Percentiles rank a stretch among this genome's conserved stretches.
Conservation (phyloP, 1,140 invertebrate genomes). For the Cydia pomonella region DNA sequence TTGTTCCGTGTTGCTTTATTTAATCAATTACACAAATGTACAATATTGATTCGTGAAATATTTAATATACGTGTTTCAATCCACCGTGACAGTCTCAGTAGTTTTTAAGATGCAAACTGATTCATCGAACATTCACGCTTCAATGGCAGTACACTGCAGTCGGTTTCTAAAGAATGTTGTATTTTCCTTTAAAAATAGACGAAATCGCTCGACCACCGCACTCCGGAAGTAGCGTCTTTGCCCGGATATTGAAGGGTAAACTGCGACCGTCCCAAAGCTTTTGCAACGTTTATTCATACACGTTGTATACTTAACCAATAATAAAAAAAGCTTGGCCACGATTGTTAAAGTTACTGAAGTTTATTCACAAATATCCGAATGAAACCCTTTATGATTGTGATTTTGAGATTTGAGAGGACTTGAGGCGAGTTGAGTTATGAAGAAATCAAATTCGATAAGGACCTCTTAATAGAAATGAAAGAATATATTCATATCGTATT, state of each 20-base stretch:
- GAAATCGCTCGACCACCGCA: slow-evolving; percentile 40
- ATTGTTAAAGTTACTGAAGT: slow-evolving; percentile 14
- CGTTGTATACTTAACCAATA: slow-evolving; percentile 15
- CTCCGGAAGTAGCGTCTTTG: slow-evolving; percentile 44
- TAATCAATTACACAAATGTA: too few species aligned
- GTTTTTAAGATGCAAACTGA: slow-evolving; percentile 9
- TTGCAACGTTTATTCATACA: slow-evolving; percentile 27
- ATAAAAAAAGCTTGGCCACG: neutral
- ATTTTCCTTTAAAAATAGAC: slow-evolving; percentile 46
- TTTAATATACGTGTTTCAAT: too few species aligned
- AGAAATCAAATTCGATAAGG: neutral
- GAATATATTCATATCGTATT: neutral
- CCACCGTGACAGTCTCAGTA: neutral
- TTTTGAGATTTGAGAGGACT: neutral
- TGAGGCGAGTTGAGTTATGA: slow-evolving; percentile 4
- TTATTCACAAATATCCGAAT: slow-evolving; percentile 11
- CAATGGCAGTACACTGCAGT: neutral
- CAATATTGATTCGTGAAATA: too few species aligned
- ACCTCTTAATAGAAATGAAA: neutral
- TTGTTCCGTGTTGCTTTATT: too few species aligned
- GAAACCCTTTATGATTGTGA: neutral
- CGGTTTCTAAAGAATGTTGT: slow-evolving; percentile 42
- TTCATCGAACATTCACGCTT: neutral
- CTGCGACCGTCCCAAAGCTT: slow-evolving; percentile 37
- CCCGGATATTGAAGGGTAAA: slow-evolving; percentile 55